Evolutionary conservation across 2,888 invertebrate species (phyloP).

Genomic region (Dicyrtoma fusca): DNA sequence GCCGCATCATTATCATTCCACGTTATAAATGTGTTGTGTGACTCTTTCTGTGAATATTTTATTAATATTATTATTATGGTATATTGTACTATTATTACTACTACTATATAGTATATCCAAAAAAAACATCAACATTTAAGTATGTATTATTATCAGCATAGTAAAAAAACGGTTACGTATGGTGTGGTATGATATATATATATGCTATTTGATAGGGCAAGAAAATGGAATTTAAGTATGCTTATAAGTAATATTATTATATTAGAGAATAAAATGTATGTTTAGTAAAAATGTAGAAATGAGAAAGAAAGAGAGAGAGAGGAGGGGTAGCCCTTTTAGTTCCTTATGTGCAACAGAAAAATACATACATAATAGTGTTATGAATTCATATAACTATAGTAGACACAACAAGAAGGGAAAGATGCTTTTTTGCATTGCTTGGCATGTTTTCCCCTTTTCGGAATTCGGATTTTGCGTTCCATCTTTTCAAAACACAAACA

Average conservation of each 20-base stretch:
- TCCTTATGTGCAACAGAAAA: conserved; percentile 25
- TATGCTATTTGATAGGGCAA: neutral
- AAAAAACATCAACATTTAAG: neutral
- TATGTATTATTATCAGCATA: neutral
- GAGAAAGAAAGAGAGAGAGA: conserved; percentile 4
- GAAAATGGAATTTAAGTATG: conserved; percentile 6
- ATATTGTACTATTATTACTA: neutral
- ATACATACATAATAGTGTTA: too few species aligned
- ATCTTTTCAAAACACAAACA: neutral
- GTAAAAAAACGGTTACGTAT: neutral
- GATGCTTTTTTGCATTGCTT: too few species aligned
- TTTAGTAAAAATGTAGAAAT: conserved; percentile 4
- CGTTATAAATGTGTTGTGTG: conserved; percentile 37
- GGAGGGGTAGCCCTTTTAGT: conserved; percentile 49
- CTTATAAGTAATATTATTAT: neutral
- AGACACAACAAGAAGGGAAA: too few species aligned
- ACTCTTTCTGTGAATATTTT: conserved; percentile 46
- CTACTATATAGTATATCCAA: neutral
- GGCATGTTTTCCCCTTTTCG: too few species aligned
- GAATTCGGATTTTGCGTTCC: too few species aligned
- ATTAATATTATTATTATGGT: conserved; percentile 22
- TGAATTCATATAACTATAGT: too few species aligned
- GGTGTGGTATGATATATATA: neutral
- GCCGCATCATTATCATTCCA: conserved; percentile 39
- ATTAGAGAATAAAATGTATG: neutral